A percentile compares a stretch with the other conserved stretches of the same genome.
Evolutionary conservation across 2,113 vertebrate species (phyloP).

Genomic region (Ascaphus truei): DNA sequence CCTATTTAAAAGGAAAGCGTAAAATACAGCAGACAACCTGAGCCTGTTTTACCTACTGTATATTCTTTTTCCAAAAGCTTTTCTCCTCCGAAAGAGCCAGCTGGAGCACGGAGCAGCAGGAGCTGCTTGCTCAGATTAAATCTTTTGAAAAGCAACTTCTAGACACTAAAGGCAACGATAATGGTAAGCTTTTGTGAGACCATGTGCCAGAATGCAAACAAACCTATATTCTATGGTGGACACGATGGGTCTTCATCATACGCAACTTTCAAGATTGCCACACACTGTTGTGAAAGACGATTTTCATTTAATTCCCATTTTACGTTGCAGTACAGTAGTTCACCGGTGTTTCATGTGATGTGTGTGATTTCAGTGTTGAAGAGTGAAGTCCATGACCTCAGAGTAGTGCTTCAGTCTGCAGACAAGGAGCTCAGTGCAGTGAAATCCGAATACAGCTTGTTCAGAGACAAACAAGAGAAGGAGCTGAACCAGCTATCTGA

Average conservation of each 20-base stretch:
- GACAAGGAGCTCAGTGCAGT: slow-evolving; percentile 79
- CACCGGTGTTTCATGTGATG: too few species aligned
- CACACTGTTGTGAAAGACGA: too few species aligned
- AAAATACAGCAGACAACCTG: too few species aligned
- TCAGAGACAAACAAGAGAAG: slow-evolving; percentile 68
- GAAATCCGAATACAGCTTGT: slow-evolving; percentile 57
- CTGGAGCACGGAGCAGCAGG: slow-evolving; percentile 66
- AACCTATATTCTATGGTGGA: too few species aligned
- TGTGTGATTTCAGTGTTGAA: slow-evolving; percentile 64
- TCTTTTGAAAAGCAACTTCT: slow-evolving; percentile 69
- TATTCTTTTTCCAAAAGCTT: slow-evolving; percentile 57
- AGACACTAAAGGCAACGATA: slow-evolving; percentile 57
- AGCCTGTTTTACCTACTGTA: neutral
- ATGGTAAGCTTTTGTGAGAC: slow-evolving; percentile 72
- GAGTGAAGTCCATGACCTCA: slow-evolving; percentile 86
- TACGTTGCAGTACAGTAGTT: too few species aligned
- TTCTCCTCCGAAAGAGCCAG: slow-evolving; percentile 72
- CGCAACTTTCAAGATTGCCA: too few species aligned
- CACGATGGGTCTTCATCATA: too few species aligned
- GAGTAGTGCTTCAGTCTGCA: slow-evolving; percentile 86
- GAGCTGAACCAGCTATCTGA: slow-evolving; percentile 74
- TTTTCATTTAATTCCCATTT: too few species aligned
- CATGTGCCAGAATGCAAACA: too few species aligned
- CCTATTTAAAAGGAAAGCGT: too few species aligned
- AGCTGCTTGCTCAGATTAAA: slow-evolving; percentile 58